phyloP scores from a whole-genome alignment of 2,888 invertebrate species.

The Agrochola macilenta region DNA sequence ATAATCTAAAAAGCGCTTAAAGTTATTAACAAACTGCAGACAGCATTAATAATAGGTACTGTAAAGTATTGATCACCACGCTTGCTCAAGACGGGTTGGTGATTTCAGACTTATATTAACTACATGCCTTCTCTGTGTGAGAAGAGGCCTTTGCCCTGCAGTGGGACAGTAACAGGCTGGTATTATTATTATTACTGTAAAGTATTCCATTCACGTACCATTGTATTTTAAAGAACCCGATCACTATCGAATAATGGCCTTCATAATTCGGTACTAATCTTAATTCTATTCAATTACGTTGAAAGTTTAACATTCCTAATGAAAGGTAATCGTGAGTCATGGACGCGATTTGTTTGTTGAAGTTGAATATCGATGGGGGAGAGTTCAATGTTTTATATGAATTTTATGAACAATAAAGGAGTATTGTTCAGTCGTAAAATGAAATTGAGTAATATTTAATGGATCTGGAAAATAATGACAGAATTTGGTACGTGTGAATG shows the following conservation, averaged over 20 bases:
- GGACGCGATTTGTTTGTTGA: slow-evolving; percentile 35
- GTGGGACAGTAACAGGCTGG: too few species aligned
- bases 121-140: too few species aligned
- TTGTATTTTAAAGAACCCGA: slow-evolving; percentile 45
- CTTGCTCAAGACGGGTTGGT: too few species aligned
- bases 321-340: slow-evolving; percentile 51
- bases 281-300: slow-evolving; percentile 56
- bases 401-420: slow-evolving; percentile 3
- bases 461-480: not conserved
- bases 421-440: not conserved
- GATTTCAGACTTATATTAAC: too few species aligned
- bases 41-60: slow-evolving; percentile 26
- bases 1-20: not conserved
- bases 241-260: slow-evolving; percentile 46
- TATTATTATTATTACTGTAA: too few species aligned
- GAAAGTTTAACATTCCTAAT: slow-evolving; percentile 53
- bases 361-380: slow-evolving; percentile 26
- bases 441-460: not conserved
- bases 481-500: not conserved
- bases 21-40: slow-evolving; percentile 36
- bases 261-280: slow-evolving; percentile 49
- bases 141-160: too few species aligned
- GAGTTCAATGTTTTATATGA: slow-evolving; percentile 34
- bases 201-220: slow-evolving; percentile 43
- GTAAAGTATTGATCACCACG: slow-evolving; percentile 44